Conservation (phyloP, 2,113 vertebrate species). For the Callaeas wilsoni region DNA sequence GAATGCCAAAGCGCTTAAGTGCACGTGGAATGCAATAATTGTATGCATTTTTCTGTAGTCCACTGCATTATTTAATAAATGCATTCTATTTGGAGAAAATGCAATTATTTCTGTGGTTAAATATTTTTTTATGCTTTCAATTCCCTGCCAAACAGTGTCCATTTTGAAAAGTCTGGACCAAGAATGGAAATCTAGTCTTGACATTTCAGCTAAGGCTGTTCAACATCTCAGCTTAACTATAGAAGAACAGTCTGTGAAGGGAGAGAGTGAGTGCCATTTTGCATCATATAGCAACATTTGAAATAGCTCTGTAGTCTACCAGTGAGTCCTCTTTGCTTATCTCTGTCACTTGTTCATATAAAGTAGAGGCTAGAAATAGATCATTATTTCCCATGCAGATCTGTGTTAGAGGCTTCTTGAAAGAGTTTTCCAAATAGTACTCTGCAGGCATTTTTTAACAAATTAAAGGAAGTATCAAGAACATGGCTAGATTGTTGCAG, state of each 20-base stretch:
- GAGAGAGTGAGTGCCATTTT: neutral
- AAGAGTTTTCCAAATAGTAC: neutral
- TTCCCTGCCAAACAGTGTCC: neutral
- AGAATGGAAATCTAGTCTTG: neutral
- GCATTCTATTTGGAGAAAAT: neutral
- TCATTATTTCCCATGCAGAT: neutral
- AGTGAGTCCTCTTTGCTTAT: neutral
- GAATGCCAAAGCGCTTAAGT: neutral
- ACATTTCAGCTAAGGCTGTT: neutral
- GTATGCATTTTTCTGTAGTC: neutral
- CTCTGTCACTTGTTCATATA: neutral
- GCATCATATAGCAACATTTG: neutral
- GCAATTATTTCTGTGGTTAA: neutral
- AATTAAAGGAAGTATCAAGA: neutral
- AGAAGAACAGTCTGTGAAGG: neutral
- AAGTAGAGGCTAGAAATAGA: neutral
- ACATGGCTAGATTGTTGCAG: neutral
- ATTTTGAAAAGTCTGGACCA: neutral
- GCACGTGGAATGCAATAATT: neutral
- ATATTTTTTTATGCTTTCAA: neutral
- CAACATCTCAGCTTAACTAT: neutral
- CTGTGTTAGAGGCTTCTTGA: neutral
- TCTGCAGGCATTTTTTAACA: neutral
- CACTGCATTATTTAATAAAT: neutral
- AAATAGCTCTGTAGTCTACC: neutral